Evolutionary conservation across 2,113 vertebrate species (phyloP), one percentile per base, ranked within the genome.

Genomic region (Atrichornis clamosus): DNA sequence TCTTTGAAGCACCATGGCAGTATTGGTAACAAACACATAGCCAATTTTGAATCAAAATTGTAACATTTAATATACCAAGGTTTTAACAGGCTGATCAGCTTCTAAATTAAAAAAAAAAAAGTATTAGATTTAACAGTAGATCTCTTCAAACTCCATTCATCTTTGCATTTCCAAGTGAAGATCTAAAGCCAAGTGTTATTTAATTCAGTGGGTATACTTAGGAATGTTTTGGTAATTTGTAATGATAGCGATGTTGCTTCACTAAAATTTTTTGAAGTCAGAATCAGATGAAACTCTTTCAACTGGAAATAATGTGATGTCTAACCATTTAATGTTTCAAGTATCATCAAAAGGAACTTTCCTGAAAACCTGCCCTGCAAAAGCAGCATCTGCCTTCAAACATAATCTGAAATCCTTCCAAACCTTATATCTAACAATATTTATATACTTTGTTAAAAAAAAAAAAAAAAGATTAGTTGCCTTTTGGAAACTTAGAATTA

Each of bases 181-280:
- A 60, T 21, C 67, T 79, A 63, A 92, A 92, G 20, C 10, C 17
- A 55, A 84, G 80, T 67, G 10, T 13, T 62, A 84, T n/a, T 89
- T 80, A 86, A 81, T 74, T 89, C 73, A 85, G 30, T 59, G 32
- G 20, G 5, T 67, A 68, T n/a, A 65, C 15, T 50, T 22, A 74
- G 6, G 49, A 60, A 67, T 56, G 35, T 69, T 87, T 92, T 65
- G 32, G 41, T 69, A 83, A 83, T 90, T 78, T 81, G 18, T 87
- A 64, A 75, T 18, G 47, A 75, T 28, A 87, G 52, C 0, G 0
- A 87, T 56, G 39, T 41, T 86, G 64, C 18, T 88, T 86, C 27
- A n/a, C 21, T 70, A 37, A 47, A 86, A 73, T 81, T 90, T 83
- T 95, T 33, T 78, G 16, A 89, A 84, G 39, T 70, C 64, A 88